Conservation (phyloP, 2,797 vertebrate species). For the Falco columbarius region DNA sequence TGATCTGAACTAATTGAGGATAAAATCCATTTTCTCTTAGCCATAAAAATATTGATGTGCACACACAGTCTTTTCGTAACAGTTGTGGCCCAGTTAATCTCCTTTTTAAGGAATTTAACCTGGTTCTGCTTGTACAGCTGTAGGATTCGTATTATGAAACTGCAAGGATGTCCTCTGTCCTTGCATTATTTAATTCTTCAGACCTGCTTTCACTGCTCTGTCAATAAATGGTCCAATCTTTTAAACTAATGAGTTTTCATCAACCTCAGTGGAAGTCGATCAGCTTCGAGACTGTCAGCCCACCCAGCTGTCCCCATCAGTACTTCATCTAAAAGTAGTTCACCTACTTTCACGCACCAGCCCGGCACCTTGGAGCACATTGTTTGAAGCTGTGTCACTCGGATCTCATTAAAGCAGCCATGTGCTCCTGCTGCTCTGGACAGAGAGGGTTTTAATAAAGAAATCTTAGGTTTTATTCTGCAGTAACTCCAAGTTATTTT, state of each 20-base stretch:
- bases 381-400: not conserved
- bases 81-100: not conserved
- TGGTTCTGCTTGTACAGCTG: not conserved
- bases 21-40: not conserved
- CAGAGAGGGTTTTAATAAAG: not conserved
- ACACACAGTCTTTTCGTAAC: rapidly evolving
- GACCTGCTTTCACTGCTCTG: not conserved
- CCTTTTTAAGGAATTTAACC: not conserved
- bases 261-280: constrained; percentile 6
- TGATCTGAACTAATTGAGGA: not conserved
- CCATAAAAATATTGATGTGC: not conserved
- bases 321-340: not conserved
- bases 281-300: not conserved
- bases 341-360: not conserved
- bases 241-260: constrained; percentile 33
- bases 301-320: not conserved
- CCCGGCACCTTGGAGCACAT: not conserved
- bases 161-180: not conserved
- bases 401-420: not conserved
- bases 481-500: not conserved
- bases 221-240: not conserved
- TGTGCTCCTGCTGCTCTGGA: not conserved
- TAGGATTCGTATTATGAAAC: rapidly evolving
- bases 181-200: not conserved
- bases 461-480: not conserved